A percentile compares a stretch with the other conserved stretches of the same genome.
These are phyloP conservation scores for Busseola fusca DNA, from an alignment of 2,888 invertebrate genomes.

Conservation along the genomic window DNA sequence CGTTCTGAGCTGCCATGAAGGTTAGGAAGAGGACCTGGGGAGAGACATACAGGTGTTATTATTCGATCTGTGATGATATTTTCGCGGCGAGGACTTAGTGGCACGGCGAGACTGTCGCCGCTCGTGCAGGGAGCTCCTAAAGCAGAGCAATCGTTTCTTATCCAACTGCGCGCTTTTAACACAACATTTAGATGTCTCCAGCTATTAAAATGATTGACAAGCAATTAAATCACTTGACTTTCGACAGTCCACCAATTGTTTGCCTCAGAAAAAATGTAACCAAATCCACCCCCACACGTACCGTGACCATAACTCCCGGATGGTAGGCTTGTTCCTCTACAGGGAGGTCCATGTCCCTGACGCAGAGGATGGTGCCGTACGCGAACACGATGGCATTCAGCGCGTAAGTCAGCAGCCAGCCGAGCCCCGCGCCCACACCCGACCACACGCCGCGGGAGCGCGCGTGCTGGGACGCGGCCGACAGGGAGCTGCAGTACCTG, in stretches of 20 bases:
- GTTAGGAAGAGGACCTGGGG: conserved; percentile 92
- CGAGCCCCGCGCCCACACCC: conserved; percentile 91
- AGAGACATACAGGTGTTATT: neutral
- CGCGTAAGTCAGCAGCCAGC: conserved; percentile 93
- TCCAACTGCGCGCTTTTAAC: too few species aligned
- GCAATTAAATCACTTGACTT: neutral
- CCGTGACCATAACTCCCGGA: conserved; percentile 91
- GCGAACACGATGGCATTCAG: conserved; percentile 93
- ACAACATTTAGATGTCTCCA: too few species aligned
- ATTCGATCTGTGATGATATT: too few species aligned
- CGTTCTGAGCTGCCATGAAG: conserved; percentile 93
- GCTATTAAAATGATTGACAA: neutral
- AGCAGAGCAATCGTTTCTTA: too few species aligned
- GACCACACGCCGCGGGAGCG: conserved; percentile 90
- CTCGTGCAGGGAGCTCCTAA: too few species aligned
- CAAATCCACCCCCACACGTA: neutral
- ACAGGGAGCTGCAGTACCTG: conserved; percentile 86
- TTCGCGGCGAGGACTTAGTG: too few species aligned
- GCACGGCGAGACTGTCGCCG: too few species aligned
- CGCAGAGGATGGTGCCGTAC: conserved; percentile 92
- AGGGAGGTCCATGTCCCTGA: conserved; percentile 89
- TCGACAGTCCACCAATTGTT: neutral
- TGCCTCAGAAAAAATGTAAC: neutral
- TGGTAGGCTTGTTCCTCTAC: conserved; percentile 90
- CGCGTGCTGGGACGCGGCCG: conserved; percentile 88